Percentiles rank a stretch among this genome's conserved stretches.
Conservation (phyloP, 2,888 invertebrate genomes). For the Melitaea athalia region DNA sequence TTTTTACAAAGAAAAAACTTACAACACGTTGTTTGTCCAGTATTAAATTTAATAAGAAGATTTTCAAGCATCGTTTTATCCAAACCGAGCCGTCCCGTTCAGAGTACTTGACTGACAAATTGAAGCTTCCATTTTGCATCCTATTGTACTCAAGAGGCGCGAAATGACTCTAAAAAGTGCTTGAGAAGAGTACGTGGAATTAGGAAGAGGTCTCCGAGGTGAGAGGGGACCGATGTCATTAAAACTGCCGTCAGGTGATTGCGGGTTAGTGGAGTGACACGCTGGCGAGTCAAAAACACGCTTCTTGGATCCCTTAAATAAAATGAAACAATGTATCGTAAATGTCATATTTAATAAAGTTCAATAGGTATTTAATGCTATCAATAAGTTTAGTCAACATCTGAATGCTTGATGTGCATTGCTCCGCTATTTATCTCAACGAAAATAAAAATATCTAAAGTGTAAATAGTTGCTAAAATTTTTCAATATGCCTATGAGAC, state of each 20-base stretch:
- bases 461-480: too few relatives aligned
- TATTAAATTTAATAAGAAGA: slow-evolving; percentile 23
- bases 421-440: too few relatives aligned
- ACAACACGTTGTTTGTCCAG: slow-evolving; percentile 1
- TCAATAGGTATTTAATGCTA: too few relatives aligned
- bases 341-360: too few relatives aligned
- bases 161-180: slow-evolving; percentile 72
- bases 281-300: slow-evolving; percentile 25
- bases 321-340: too few relatives aligned
- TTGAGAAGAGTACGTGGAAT: slow-evolving; percentile 63
- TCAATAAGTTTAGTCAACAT: too few relatives aligned
- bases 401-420: too few relatives aligned
- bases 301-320: not conserved
- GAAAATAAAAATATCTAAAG: too few relatives aligned
- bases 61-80: slow-evolving; percentile 26
- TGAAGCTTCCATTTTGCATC: slow-evolving; percentile 60
- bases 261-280: slow-evolving; percentile 30
- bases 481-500: too few relatives aligned
- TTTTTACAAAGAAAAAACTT: not conserved
- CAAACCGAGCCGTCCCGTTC: slow-evolving; percentile 26
- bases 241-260: slow-evolving; percentile 48
- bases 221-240: slow-evolving; percentile 60
- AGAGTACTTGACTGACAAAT: slow-evolving; percentile 46
- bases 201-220: slow-evolving; percentile 56
- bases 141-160: slow-evolving; percentile 67